A percentile compares a stretch with the other conserved stretches of the same genome.
phyloP scores from a whole-genome alignment of 2,113 vertebrate genomes.

The Cricetomys ansorgei region DNA sequence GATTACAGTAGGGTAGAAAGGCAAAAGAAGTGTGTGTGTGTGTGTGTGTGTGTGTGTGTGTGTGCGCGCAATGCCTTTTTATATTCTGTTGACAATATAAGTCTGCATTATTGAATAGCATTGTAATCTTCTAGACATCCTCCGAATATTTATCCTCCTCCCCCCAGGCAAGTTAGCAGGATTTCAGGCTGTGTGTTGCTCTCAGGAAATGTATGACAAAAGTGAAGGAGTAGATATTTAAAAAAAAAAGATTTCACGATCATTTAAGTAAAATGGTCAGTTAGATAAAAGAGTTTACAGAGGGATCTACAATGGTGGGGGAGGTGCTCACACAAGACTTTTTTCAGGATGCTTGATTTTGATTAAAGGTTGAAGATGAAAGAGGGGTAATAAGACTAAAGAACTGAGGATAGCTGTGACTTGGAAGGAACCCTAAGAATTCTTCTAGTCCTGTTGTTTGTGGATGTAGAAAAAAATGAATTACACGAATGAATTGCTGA shows the following conservation, averaged over 20 bases:
- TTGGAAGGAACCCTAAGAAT: neutral
- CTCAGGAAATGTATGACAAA: neutral
- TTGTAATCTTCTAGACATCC: neutral
- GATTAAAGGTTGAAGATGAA: neutral
- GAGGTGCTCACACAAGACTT: neutral
- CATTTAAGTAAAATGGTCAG: neutral
- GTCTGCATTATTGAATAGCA: neutral
- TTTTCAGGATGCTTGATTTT: neutral
- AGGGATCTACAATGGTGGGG: neutral
- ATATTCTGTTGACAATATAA: neutral
- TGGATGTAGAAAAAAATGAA: neutral
- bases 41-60: neutral
- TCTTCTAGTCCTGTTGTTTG: neutral
- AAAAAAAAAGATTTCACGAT: neutral
- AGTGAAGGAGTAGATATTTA: neutral
- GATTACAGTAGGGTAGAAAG: neutral
- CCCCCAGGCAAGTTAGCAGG: neutral
- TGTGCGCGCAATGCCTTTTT: neutral
- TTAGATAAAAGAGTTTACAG: neutral
- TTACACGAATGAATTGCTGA: neutral
- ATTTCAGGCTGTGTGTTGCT: neutral
- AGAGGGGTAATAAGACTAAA: no score
- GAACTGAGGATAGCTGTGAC: neutral
- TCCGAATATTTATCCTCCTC: neutral
- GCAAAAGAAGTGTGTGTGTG: neutral